Base-by-base conservation (phyloP, 2,888 invertebrate genomes). In the Spilosoma lubricipeda region DNA sequence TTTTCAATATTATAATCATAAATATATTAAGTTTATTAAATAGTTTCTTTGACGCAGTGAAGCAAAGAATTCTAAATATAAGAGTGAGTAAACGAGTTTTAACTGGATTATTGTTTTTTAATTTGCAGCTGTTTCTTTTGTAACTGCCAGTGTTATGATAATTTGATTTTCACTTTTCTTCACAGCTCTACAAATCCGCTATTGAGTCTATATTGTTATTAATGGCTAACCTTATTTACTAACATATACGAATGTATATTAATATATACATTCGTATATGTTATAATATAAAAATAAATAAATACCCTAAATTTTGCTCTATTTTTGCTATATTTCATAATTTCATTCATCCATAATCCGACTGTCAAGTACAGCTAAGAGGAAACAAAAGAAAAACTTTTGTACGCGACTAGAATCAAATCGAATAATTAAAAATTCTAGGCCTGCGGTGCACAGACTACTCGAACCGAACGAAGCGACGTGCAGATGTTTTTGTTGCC, bases 11-110 rank as follows among this genome's bases (percentile, higher is more conserved):
- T n/a, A n/a, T n/a, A n/a, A n/a, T n/a, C n/a, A n/a, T n/a, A n/a
- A n/a, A n/a, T n/a, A n/a, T n/a, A n/a, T n/a, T n/a, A n/a, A n/a
- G n/a, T n/a, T 83, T n/a, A 76, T 72, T 74, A 73, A 80, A 80
- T 83, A 82, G 80, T 83, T 83, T 78, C 36, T 67, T 72, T 72
- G 59, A 70, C 36, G n/a, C 3, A 0, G 20, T 73, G 69, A 72
- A 33, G 18, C n/a, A n/a, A n/a, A n/a, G n/a, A n/a, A n/a, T n/a
- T n/a, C n/a, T n/a, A n/a, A n/a, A n/a, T n/a, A n/a, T n/a, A n/a
- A n/a, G n/a, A n/a, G n/a, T n/a, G n/a, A n/a, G 3, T 69, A 56
- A 69, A 36, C 56, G n/a, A 39, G 9, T 39, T 69, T 52, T 18
- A 4, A n/a, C n/a, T n/a, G n/a, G n/a, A n/a, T n/a, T n/a, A n/a